Evolutionary conservation across 2,113 vertebrate genomes (phyloP), one percentile per base, ranked within the genome.

Genomic region (Prinia subflava): DNA sequence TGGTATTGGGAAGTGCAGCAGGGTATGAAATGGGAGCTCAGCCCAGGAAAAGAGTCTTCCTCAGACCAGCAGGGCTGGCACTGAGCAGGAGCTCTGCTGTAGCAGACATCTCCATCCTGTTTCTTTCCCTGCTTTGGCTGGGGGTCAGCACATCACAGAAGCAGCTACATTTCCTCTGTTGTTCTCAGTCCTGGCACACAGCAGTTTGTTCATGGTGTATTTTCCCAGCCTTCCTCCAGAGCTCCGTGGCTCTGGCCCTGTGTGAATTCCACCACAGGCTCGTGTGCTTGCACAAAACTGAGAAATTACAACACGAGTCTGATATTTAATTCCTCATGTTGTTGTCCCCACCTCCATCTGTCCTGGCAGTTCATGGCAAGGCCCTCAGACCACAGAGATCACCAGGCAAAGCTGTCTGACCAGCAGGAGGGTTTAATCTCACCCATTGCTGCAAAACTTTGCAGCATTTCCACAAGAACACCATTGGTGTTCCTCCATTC

Each of bases 41-140:
- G 56, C 31, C n/a, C 42, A 18, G 56, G 78, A 31, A 57, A 56
- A 73, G 13, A 6, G 52, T 27, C 23, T n/a, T 70, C 53, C 71
- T 95, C 68, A 41, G 57, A 60, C 27, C 12, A 16, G 5, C 42
- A 19, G 37, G 63, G 41, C 39, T 74, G 55, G 52, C 49, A 25
- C 35, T 0, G 0, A 49, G 71, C 55, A 12, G 47, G 39, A 67
- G 33, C 70, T 93, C 13, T 65, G 70, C 49, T 89, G 10, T 10
- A 14, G 37, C 12, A 84, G 62, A 21, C 1, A 0, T 49, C 35
- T 64, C n/a, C 7, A 2, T 21, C 25, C 49, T 74, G 0, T 39
- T 55, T 63, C 50, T 70, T 78, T 33, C 33, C 41, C 5, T 55
- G 35, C 60, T 87, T 63, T 42, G 68, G 4, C n/a, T 63, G 56